These are phyloP conservation scores for Amblyopsis hoosieri DNA, from an alignment of 2,797 vertebrate genomes.

Conservation along the genomic window DNA sequence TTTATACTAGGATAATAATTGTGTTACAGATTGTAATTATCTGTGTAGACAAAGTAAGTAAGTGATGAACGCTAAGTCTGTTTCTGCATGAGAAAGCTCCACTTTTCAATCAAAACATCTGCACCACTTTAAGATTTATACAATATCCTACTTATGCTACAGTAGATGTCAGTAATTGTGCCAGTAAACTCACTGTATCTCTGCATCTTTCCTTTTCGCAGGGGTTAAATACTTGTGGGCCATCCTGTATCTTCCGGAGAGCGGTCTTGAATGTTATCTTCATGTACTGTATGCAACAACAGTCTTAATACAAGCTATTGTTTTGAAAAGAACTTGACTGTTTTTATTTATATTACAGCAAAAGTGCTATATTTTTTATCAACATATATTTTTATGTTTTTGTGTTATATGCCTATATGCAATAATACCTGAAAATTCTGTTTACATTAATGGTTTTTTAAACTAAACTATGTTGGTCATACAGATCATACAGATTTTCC, in stretches of 20 bases:
- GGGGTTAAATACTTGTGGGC: constrained; percentile 52
- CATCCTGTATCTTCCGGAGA: background rate
- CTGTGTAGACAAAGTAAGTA: background rate
- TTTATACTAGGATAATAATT: no score
- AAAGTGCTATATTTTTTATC: constrained; percentile 6
- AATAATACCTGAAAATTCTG: constrained; percentile 27
- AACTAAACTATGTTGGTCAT: constrained; percentile 6
- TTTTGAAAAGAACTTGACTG: background rate
- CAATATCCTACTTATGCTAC: background rate
- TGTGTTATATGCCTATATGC: constrained; percentile 26
- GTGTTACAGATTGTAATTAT: background rate
- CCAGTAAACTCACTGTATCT: background rate
- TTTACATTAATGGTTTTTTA: constrained; percentile 11
- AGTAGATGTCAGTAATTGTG: background rate
- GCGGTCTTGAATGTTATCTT: constrained; percentile 17
- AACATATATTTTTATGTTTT: constrained; percentile 15
- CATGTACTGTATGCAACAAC: constrained; percentile 18
- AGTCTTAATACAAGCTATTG: constrained; percentile 15
- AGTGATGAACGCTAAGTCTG: no score
- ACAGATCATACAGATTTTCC: constrained; percentile 21
- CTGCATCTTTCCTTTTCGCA: constrained; percentile 46
- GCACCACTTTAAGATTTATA: background rate
- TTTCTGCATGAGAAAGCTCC: no score
- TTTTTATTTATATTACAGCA: no score
- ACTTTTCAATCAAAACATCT: no score